phyloP scores from a whole-genome alignment of 2,113 vertebrate genomes.

The Tauraco erythrolophus region DNA sequence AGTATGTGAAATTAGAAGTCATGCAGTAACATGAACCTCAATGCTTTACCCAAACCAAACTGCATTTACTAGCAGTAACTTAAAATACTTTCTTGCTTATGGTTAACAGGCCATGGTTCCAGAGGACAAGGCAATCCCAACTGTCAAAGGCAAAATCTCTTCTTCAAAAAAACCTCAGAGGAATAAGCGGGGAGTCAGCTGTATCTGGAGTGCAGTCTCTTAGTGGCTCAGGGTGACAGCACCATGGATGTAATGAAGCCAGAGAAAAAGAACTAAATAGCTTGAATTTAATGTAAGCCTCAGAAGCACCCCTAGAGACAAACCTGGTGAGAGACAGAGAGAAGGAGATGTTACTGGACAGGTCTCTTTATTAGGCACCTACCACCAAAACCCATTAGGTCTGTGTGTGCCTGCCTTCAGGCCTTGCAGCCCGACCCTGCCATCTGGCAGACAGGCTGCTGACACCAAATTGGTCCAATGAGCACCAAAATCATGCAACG shows the following conservation, averaged over 20 bases:
- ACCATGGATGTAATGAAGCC: background rate
- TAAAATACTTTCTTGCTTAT: background rate
- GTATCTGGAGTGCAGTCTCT: background rate
- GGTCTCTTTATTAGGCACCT: background rate
- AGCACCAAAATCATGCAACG: rapidly evolving
- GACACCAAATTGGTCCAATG: rapidly evolving
- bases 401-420: background rate
- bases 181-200: background rate
- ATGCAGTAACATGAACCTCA: background rate
- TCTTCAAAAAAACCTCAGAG: background rate
- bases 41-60: background rate
- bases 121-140: background rate
- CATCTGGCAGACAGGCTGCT: background rate
- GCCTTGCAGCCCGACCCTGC: background rate
- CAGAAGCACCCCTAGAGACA: background rate
- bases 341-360: background rate
- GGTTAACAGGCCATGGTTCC: background rate
- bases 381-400: background rate
- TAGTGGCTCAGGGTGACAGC: background rate
- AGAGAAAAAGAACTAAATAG: background rate
- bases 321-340: background rate
- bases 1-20: background rate
- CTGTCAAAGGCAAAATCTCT: background rate
- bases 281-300: background rate
- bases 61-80: background rate